Percentiles rank a stretch among this genome's conserved stretches.
phyloP scores from a whole-genome alignment of 2,797 vertebrate genomes.

The Hydrophis major region DNA sequence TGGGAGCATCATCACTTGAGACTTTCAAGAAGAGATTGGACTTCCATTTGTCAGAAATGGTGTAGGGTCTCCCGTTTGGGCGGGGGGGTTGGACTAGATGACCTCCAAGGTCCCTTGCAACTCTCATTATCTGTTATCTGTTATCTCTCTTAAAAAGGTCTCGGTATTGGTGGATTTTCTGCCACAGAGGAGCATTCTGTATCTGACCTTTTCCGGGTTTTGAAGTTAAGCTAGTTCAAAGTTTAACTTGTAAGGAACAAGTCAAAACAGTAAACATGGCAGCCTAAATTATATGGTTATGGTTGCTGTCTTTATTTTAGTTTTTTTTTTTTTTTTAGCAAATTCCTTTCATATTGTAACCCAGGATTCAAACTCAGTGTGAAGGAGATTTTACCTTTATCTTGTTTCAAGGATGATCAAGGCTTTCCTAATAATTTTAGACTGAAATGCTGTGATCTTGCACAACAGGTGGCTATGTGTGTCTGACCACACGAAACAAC shows the following conservation, averaged over 20 bases:
- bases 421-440: neutral
- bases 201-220: neutral
- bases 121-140: no score
- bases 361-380: neutral
- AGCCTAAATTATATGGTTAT: neutral
- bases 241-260: neutral
- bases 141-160: neutral
- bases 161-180: neutral
- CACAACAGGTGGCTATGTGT: slow-evolving; percentile 81
- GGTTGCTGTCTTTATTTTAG: neutral
- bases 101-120: no score
- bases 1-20: no score
- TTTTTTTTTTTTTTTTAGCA: neutral
- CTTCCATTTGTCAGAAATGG: no score
- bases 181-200: neutral
- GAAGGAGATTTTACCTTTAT: neutral
- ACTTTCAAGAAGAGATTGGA: no score
- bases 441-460: neutral
- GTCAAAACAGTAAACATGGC: neutral
- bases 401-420: no score
- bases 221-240: neutral
- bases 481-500: slow-evolving; percentile 86
- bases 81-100: no score
- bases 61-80: no score
- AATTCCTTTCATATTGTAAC: neutral